Evolutionary conservation across 2,888 invertebrate genomes (phyloP).

Genomic region (Allolobophora icterica): DNA sequence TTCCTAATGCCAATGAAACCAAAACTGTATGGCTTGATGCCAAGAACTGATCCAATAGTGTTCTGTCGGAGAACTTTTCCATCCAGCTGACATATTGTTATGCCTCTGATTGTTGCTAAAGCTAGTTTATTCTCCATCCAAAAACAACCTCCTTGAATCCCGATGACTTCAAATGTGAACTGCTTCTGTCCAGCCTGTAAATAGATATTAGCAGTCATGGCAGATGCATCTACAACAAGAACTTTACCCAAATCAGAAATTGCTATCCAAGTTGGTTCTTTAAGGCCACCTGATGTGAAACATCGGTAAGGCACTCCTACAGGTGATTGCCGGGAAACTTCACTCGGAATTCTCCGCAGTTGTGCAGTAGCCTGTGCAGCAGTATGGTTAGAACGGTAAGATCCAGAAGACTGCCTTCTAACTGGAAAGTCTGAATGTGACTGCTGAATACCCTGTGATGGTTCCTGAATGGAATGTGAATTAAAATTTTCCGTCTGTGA

Average conservation of each 20-base stretch:
- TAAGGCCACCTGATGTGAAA: background rate
- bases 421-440: background rate
- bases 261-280: background rate
- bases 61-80: background rate
- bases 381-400: background rate
- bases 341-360: background rate
- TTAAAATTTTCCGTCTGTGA: background rate
- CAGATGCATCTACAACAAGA: background rate
- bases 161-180: background rate
- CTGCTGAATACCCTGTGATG: background rate
- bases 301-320: conserved; percentile 4
- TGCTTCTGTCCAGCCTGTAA: background rate
- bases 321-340: background rate
- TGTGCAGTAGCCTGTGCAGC: background rate
- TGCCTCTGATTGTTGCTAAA: conserved; percentile 22
- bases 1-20: conserved; percentile 8
- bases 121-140: background rate
- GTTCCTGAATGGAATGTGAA: background rate
- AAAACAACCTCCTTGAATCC: conserved; percentile 22
- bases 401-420: background rate
- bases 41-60: conserved; percentile 9
- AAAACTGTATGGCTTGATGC: background rate
- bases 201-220: background rate
- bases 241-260: background rate
- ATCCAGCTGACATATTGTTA: conserved; percentile 27